Conservation (phyloP, 1,140 invertebrate genomes). For the Coboldia fuscipes region DNA sequence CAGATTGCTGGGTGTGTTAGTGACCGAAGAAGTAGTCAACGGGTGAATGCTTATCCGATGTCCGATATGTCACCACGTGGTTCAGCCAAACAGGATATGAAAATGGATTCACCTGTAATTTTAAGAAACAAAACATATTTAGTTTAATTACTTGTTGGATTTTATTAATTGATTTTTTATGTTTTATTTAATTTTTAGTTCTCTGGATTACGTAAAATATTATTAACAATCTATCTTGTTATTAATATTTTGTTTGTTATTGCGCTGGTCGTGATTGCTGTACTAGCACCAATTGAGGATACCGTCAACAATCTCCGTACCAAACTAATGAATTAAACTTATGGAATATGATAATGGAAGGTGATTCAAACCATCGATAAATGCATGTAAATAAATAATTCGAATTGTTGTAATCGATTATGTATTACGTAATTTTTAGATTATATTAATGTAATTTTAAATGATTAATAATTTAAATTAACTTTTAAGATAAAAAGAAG, state of each 20-base stretch:
- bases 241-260: slow-evolving; percentile 36
- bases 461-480: no score
- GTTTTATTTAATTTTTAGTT: slow-evolving; percentile 36
- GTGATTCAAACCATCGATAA: no score
- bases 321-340: not conserved
- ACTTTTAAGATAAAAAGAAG: no score
- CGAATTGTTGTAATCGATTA: no score
- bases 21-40: slow-evolving; percentile 42
- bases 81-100: slow-evolving; percentile 36
- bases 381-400: no score
- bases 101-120: slow-evolving; percentile 51
- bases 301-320: slow-evolving; percentile 12
- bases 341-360: no score
- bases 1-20: slow-evolving; percentile 51
- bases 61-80: slow-evolving; percentile 48
- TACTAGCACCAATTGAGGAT: slow-evolving; percentile 48
- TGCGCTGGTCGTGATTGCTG: slow-evolving; percentile 45
- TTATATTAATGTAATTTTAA: no score
- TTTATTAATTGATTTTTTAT: slow-evolving; percentile 5
- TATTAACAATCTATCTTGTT: slow-evolving; percentile 51
- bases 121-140: not conserved
- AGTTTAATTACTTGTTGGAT: not conserved
- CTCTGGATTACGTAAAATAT: slow-evolving; percentile 42
- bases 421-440: no score
- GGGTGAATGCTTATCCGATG: slow-evolving; percentile 63